A percentile compares a stretch with the other conserved stretches of the same genome.
phyloP scores from a whole-genome alignment of 2,888 invertebrate genomes.

The Neoascia interrupta region DNA sequence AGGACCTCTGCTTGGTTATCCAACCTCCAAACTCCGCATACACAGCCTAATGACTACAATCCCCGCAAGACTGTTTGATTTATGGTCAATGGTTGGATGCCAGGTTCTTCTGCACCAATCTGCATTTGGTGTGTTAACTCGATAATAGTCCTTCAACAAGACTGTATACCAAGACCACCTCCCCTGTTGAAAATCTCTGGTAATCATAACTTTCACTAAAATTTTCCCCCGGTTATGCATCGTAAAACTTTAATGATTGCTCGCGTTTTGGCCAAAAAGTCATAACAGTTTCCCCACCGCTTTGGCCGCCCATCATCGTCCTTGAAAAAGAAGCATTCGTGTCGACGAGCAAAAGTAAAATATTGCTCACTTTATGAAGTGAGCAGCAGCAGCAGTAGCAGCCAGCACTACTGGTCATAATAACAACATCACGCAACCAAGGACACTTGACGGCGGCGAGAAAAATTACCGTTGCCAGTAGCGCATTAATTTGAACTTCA shows the following conservation, averaged over 20 bases:
- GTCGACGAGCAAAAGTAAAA: conserved; percentile 9
- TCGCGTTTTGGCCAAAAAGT: conserved; percentile 26
- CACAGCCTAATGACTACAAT: conserved; percentile 44
- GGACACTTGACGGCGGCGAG: conserved; percentile 10
- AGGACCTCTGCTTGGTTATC: too few species aligned
- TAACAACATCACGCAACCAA: conserved; percentile 26
- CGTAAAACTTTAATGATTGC: conserved; percentile 45
- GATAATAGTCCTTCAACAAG: conserved; percentile 7
- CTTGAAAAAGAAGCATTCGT: conserved; percentile 6
- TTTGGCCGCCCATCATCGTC: background rate
- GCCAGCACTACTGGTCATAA: conserved; percentile 20
- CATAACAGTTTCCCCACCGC: background rate
- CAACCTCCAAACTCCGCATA: background rate
- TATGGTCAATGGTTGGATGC: conserved; percentile 14
- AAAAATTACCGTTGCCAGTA: conserved; percentile 12
- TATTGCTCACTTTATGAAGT: conserved; percentile 31
- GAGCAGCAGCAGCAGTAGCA: too few species aligned
- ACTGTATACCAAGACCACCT: background rate
- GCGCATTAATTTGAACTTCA: conserved; percentile 57
- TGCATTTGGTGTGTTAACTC: conserved; percentile 28
- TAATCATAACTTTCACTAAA: conserved; percentile 9
- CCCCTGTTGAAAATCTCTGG: conserved; percentile 3
- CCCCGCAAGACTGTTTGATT: conserved; percentile 55
- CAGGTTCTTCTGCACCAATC: background rate
- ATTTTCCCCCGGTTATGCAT: conserved; percentile 35